These are phyloP conservation scores for Brachionus koreanus DNA, from an alignment of 1,140 invertebrate species.

Conservation along the genomic window DNA sequence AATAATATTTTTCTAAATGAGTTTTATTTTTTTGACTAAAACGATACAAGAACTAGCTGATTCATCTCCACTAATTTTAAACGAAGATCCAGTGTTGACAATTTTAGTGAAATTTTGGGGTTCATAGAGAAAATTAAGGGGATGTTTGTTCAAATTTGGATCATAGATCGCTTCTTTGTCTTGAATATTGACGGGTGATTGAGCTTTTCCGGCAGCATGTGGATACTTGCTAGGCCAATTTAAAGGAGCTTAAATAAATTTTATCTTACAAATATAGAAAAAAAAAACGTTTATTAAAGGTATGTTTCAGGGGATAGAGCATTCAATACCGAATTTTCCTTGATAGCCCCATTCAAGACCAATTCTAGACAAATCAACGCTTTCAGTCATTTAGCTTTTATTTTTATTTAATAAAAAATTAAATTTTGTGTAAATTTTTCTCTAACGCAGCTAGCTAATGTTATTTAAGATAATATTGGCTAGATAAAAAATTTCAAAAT, in stretches of 20 bases:
- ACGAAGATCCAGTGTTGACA: constrained; percentile 31
- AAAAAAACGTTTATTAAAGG: neutral
- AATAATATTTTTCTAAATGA: neutral
- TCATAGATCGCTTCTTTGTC: constrained; percentile 25
- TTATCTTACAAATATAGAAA: neutral
- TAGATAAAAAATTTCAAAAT: neutral
- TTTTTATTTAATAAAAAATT: too few relatives aligned
- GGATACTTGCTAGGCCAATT: neutral
- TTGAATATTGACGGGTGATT: constrained; percentile 38
- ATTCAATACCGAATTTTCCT: neutral
- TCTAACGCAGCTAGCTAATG: neutral
- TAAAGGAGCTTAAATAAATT: neutral
- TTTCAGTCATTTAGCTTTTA: neutral
- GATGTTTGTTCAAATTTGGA: neutral
- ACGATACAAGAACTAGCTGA: neutral
- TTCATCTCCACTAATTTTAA: constrained; percentile 35
- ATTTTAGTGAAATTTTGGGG: neutral
- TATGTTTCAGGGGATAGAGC: neutral
- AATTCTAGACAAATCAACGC: neutral
- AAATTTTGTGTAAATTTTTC: neutral
- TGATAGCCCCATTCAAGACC: constrained; percentile 4
- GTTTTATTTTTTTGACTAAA: neutral
- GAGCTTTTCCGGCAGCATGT: neutral
- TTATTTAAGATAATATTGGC: neutral
- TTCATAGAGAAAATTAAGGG: neutral